phyloP scores from a whole-genome alignment of 2,797 vertebrate species.

The Emys orbicularis region DNA sequence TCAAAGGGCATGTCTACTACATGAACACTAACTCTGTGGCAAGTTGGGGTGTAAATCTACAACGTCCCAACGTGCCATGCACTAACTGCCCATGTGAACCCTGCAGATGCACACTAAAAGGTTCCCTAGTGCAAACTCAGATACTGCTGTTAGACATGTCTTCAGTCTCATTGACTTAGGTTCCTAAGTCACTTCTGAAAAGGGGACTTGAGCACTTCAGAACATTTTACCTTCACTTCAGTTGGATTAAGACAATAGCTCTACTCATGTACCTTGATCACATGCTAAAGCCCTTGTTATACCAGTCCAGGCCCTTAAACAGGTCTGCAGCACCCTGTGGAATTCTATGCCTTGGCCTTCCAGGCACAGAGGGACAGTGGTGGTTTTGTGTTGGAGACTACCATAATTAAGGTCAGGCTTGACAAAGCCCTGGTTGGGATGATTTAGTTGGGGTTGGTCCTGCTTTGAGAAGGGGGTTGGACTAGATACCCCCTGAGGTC shows the following conservation, averaged over 20 bases:
- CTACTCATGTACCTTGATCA: not conserved
- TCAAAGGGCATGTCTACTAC: not conserved
- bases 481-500: too few species aligned
- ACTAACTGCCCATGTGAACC: not conserved
- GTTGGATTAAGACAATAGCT: not conserved
- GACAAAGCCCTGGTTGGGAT: too few species aligned
- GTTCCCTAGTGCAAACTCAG: not conserved
- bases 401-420: too few species aligned
- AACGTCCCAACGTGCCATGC: rapidly evolving
- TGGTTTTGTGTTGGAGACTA: not conserved
- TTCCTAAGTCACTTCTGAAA: not conserved
- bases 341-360: not conserved
- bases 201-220: not conserved
- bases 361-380: too few species aligned
- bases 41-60: not conserved
- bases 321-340: not conserved
- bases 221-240: not conserved
- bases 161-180: not conserved
- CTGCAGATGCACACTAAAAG: not conserved
- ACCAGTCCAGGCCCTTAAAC: not conserved
- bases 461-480: too few species aligned
- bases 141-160: not conserved
- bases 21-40: not conserved
- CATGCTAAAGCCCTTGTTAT: not conserved
- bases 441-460: too few species aligned